These are phyloP conservation scores for Holacanthus passer DNA, from an alignment of 2,113 vertebrate genomes.

Conservation along the genomic window DNA sequence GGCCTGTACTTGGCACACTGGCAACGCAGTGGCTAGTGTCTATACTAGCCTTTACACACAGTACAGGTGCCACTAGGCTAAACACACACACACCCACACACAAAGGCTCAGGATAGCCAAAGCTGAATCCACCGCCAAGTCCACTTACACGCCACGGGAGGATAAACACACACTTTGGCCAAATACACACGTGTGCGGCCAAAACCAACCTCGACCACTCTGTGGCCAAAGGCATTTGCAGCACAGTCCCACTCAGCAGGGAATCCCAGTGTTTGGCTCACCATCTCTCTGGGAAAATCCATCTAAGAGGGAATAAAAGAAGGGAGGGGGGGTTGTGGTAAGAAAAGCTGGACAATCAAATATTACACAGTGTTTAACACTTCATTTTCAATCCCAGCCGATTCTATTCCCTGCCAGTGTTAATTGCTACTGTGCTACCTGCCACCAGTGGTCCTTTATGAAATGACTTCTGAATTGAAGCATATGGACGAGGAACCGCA, in stretches of 20 bases:
- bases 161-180: slow-evolving; percentile 65
- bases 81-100: slow-evolving; percentile 34
- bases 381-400: slow-evolving; percentile 73
- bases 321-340: slow-evolving; percentile 1
- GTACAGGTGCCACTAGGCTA: slow-evolving; percentile 59
- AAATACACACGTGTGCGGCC: slow-evolving; percentile 48
- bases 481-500: slow-evolving; percentile 75
- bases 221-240: slow-evolving; percentile 67
- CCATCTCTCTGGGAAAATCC: slow-evolving; percentile 64
- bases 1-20: slow-evolving; percentile 29
- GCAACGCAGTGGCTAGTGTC: slow-evolving; percentile 28
- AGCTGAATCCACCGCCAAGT: slow-evolving; percentile 59
- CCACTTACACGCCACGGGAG: slow-evolving; percentile 65
- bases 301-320: slow-evolving; percentile 27
- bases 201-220: slow-evolving; percentile 64
- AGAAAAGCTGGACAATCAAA: slow-evolving; percentile 75
- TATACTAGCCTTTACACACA: slow-evolving; percentile 26
- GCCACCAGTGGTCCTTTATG: slow-evolving; percentile 77
- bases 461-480: slow-evolving; percentile 82
- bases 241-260: slow-evolving; percentile 61
- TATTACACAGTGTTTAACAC: slow-evolving; percentile 77
- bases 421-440: slow-evolving; percentile 77
- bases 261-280: slow-evolving; percentile 67
- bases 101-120: slow-evolving; percentile 37
- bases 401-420: slow-evolving; percentile 55